Conservation (phyloP, 2,797 vertebrate species). For the Stomatorhinus walkeri region DNA sequence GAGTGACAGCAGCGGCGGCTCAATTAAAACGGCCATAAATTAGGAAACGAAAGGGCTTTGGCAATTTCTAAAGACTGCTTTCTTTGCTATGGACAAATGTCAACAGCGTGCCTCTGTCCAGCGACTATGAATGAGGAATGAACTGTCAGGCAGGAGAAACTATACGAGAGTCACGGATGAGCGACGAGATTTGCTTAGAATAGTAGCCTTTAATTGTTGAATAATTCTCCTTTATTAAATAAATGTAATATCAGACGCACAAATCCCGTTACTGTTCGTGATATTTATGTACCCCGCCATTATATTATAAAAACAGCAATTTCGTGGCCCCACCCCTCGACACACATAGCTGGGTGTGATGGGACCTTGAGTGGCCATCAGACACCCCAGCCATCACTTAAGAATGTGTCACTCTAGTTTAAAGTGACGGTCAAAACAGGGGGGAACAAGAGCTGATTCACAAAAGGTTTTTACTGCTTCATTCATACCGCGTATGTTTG, state of each 20-base stretch:
- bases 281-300: not conserved
- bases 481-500: constrained; percentile 1
- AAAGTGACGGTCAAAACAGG: not conserved
- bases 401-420: not conserved
- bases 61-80: not conserved
- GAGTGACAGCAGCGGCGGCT: not conserved
- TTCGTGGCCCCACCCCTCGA: not conserved
- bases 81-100: not conserved
- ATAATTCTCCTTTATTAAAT: not conserved
- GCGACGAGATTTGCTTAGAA: not conserved
- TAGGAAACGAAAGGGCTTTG: not conserved
- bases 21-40: not conserved
- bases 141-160: not conserved
- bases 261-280: not conserved
- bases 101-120: not conserved
- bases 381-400: not conserved
- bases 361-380: not conserved
- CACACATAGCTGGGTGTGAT: not conserved
- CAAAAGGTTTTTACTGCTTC: constrained; percentile 8
- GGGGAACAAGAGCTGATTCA: not conserved
- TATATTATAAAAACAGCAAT: not conserved
- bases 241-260: not conserved
- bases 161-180: not conserved
- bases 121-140: not conserved
- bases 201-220: not conserved